Evolutionary conservation across 1,140 invertebrate species (phyloP), one percentile per base, ranked within the genome.

Genomic region (Saccostrea echinata): DNA sequence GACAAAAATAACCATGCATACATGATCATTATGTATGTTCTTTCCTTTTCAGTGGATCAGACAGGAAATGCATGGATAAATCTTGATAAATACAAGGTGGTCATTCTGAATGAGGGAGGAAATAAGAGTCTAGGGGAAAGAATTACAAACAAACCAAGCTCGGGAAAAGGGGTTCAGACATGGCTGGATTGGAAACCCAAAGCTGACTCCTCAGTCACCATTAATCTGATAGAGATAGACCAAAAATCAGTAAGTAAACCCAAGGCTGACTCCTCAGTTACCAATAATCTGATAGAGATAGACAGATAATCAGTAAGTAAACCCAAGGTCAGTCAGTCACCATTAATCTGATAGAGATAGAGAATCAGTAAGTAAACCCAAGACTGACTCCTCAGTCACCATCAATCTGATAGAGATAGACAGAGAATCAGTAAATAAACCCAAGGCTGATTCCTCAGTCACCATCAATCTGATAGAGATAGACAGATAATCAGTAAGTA

Each of bases 21-120:
- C 6, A 43, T 43, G 6, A 43, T 43, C 6, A 6, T 43, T 6
- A 43, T 43, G 3, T 61, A 13, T 61, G 18, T 64, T 64, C 8
- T n/a, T 33, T 35, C 2, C 24, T 30, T 76, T 61, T 33, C 16
- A 76, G 68, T 76, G 68, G 68, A 76, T 27, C 9, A 76, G 16
- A 33, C 24, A 33, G 68, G 68, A 6, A 76, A 18, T 33, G 27
- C 8, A 8, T 30, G 24, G 68, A 11, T 76, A 4, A 30, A 76
- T 76, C 30, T 76, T 11, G 68, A 76, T 12, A 76, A 76, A 11
- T 76, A 76, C 68, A 76, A 76, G 27, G 68, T 76, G 11, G 68
- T 76, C 27, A 76, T 76, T 9, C 16, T 76, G 30, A 76, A 33
- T 30, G 68, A 76, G 68, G 8, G 24, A 16, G 11, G 27, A 30